Evolutionary conservation across 2,113 vertebrate genomes (phyloP).

Genomic region (Lophura nycthemera): DNA sequence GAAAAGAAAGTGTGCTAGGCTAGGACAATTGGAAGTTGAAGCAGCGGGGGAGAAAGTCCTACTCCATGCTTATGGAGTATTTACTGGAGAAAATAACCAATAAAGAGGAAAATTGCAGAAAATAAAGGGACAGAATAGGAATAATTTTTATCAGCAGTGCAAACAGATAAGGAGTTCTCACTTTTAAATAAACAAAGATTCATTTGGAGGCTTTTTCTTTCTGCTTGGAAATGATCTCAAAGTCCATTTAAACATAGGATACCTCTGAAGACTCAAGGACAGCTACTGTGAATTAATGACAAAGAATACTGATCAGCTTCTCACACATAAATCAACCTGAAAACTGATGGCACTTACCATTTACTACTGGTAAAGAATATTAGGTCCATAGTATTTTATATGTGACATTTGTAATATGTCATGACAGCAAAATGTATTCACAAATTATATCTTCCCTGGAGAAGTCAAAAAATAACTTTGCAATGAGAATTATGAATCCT

Average conservation of each 20-base stretch:
- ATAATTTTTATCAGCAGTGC: background rate
- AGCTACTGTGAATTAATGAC: background rate
- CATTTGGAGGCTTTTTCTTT: background rate
- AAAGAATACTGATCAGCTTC: background rate
- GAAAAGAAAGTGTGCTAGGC: background rate
- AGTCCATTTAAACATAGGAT: background rate
- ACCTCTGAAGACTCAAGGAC: background rate
- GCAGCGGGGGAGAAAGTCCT: background rate
- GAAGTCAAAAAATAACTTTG: background rate
- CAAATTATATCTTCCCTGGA: background rate
- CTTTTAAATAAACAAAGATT: background rate
- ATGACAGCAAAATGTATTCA: background rate
- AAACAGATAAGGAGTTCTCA: background rate
- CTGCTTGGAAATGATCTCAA: background rate
- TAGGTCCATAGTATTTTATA: background rate
- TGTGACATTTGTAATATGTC: background rate
- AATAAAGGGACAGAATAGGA: background rate
- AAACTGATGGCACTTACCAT: background rate
- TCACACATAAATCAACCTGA: background rate
- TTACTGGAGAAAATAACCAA: background rate
- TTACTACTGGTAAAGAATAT: background rate
- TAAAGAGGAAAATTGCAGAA: background rate
- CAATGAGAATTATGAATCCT: background rate
- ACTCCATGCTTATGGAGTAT: background rate
- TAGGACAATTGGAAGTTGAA: constrained; percentile 5